Conservation (phyloP, 2,113 vertebrate genomes). For the Glareola pratincola region DNA sequence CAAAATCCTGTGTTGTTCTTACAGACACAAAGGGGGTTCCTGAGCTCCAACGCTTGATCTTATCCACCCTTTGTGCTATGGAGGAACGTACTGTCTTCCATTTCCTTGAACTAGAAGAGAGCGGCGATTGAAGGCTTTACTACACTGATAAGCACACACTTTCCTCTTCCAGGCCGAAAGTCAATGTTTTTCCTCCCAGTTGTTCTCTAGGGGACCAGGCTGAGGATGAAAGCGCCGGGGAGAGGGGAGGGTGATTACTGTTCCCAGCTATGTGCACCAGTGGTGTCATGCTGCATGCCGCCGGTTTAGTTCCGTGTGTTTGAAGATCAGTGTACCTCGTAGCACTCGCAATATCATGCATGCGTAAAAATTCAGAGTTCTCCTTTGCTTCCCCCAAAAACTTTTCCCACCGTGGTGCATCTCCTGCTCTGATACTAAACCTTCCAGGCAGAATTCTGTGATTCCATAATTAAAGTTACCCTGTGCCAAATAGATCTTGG, state of each 20-base stretch:
- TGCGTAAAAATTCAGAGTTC: neutral
- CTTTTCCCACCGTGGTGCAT: neutral
- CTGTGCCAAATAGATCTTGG: neutral
- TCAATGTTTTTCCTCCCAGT: neutral
- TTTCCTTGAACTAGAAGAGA: neutral
- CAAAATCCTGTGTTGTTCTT: neutral
- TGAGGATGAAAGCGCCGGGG: neutral
- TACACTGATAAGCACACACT: neutral
- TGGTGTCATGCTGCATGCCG: fast-evolving
- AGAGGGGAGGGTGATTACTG: neutral
- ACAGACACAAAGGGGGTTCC: neutral
- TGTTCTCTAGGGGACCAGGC: neutral
- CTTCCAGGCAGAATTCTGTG: neutral
- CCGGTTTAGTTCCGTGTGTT: neutral
- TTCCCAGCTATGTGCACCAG: neutral
- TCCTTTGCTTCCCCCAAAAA: neutral
- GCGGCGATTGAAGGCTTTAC: neutral
- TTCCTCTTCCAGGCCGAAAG: neutral
- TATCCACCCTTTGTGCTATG: neutral
- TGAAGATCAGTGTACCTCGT: neutral
- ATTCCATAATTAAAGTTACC: neutral
- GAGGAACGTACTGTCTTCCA: neutral
- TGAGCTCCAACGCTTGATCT: neutral
- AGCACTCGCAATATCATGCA: neutral
- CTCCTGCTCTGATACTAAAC: neutral